phyloP scores from a whole-genome alignment of 1,140 invertebrate genomes.

The Triops longicaudatus region DNA sequence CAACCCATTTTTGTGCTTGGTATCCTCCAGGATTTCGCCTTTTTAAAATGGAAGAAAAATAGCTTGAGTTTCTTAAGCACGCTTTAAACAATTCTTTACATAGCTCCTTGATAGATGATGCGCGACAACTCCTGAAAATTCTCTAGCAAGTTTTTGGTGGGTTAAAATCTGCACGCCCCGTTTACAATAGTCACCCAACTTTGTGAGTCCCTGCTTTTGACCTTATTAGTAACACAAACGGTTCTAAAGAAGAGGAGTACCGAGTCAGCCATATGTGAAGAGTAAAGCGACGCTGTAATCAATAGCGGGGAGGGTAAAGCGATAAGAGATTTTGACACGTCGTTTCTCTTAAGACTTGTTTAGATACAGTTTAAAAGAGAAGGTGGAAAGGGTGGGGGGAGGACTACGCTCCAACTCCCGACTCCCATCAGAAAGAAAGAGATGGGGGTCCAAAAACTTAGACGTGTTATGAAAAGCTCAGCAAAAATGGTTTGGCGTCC shows the following conservation, averaged over 20 bases:
- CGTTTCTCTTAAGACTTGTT: not conserved
- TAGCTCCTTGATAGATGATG: no score
- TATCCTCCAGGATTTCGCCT: no score
- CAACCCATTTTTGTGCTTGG: not conserved
- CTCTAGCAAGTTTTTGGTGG: no score
- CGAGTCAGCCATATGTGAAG: not conserved
- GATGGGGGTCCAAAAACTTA: not conserved
- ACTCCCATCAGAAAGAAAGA: not conserved
- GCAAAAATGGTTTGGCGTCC: not conserved
- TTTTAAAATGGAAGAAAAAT: no score
- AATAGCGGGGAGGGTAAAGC: not conserved
- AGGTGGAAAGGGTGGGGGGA: no score
- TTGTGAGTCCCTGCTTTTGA: not conserved
- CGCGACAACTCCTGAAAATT: no score
- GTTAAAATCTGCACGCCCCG: no score
- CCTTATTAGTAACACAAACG: not conserved
- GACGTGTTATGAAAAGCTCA: not conserved
- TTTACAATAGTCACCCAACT: no score
- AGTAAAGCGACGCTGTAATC: not conserved
- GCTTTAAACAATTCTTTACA: no score
- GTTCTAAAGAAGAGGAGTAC: not conserved
- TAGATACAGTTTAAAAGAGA: not conserved
- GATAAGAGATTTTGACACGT: constrained; percentile 7
- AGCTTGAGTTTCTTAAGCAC: no score
- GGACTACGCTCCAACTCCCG: no score